phyloP scores from a whole-genome alignment of 2,797 vertebrate genomes.

The Mareca penelope region DNA sequence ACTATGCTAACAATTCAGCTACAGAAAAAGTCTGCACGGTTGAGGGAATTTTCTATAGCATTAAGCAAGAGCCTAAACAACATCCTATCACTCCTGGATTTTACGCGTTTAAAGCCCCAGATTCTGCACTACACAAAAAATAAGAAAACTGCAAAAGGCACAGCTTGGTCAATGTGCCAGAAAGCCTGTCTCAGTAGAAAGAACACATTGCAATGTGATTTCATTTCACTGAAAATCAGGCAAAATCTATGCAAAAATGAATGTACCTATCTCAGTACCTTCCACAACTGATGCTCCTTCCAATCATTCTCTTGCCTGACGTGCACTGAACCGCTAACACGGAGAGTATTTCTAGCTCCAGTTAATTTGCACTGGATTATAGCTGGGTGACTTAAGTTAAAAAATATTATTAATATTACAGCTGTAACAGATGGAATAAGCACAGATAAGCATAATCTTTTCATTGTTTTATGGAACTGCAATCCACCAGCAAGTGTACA shows the following conservation, averaged over 20 bases:
- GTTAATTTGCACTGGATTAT: constrained; percentile 48
- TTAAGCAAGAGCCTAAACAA: neutral
- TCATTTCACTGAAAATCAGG: neutral
- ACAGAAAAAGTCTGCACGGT: neutral
- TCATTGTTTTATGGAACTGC: constrained; percentile 42
- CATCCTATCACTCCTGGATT: neutral
- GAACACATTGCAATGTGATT: neutral
- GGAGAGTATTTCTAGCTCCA: constrained; percentile 12
- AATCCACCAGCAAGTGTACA: constrained; percentile 49
- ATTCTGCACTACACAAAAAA: neutral
- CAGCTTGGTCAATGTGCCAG: neutral
- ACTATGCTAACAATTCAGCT: neutral
- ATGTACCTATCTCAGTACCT: neutral
- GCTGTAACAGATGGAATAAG: constrained; percentile 47
- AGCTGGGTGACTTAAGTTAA: neutral
- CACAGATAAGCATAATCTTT: constrained; percentile 45
- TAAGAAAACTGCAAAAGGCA: neutral
- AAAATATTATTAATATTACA: constrained; percentile 52
- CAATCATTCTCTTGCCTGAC: neutral
- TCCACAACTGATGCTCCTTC: neutral
- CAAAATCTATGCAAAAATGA: neutral
- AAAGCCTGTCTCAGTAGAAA: neutral
- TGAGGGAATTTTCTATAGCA: neutral
- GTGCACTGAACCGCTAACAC: neutral
- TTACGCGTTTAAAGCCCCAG: neutral